These are phyloP conservation scores for Pollachius pollachius DNA, from an alignment of 2,113 vertebrate species.

Conservation along the genomic window DNA sequence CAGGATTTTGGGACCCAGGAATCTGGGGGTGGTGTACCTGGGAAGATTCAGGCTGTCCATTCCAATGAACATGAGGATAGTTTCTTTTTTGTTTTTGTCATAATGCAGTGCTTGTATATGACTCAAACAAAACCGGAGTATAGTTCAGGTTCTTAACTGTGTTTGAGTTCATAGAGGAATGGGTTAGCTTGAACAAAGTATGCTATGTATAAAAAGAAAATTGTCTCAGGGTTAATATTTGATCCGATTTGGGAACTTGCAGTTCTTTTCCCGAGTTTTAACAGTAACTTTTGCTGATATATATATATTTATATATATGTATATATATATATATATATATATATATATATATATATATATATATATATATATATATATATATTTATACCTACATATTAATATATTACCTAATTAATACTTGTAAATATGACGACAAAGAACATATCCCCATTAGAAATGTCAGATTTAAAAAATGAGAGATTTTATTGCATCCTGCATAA, in stretches of 20 bases:
- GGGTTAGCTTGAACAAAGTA: slow-evolving; percentile 25
- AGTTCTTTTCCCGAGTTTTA: slow-evolving; percentile 50
- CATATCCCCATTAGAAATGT: slow-evolving; percentile 30
- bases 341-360: slow-evolving; percentile 18
- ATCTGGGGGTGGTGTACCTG: not conserved
- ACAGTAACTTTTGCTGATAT: slow-evolving; percentile 28
- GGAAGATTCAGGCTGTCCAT: slow-evolving; percentile 8
- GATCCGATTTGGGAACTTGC: slow-evolving; percentile 34
- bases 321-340: slow-evolving; percentile 2
- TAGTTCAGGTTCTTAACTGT: slow-evolving; percentile 14
- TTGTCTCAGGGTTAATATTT: slow-evolving; percentile 57
- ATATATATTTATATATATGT: not conserved
- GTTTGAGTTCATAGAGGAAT: slow-evolving; percentile 22
- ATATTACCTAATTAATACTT: slow-evolving; percentile 32
- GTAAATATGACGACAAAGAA: slow-evolving; percentile 57
- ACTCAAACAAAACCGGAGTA: slow-evolving; percentile 29
- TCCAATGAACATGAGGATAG: slow-evolving; percentile 23
- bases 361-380: slow-evolving; percentile 9
- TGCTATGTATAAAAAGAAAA: slow-evolving; percentile 20
- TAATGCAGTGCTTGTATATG: slow-evolving; percentile 27
- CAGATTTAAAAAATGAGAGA: slow-evolving; percentile 39
- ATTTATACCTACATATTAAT: slow-evolving; percentile 14
- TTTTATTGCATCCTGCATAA: slow-evolving; percentile 36
- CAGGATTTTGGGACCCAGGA: slow-evolving; percentile 28
- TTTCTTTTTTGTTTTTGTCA: slow-evolving; percentile 15